These are phyloP conservation scores for Actinia equina DNA, from an alignment of 64 coral and sea anemone species.

Conservation along the genomic window DNA sequence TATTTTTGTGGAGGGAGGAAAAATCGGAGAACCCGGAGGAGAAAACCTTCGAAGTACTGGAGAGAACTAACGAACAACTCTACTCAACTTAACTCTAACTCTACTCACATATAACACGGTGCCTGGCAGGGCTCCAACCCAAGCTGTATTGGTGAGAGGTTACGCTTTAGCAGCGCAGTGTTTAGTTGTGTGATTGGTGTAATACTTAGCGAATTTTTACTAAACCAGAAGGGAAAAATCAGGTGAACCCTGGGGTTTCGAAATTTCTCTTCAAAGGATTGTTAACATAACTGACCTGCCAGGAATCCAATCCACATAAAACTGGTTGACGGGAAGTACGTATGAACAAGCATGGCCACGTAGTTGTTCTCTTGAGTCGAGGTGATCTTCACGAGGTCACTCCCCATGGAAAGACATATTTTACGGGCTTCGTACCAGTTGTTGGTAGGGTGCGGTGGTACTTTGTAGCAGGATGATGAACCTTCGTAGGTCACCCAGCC, in stretches of 20 bases:
- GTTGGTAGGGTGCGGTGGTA: not conserved
- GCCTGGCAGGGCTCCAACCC: no score
- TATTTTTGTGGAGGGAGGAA: no score
- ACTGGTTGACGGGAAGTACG: not conserved
- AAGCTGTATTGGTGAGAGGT: no score
- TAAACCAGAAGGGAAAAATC: not conserved
- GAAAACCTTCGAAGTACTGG: no score
- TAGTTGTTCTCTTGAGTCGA: not conserved
- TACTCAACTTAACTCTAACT: no score
- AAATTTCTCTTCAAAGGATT: not conserved
- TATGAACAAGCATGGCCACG: not conserved
- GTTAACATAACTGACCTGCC: not conserved
- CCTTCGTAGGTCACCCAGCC: not conserved
- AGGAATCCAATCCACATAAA: conserved; percentile 1
- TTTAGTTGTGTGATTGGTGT: not conserved
- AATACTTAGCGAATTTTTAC: not conserved
- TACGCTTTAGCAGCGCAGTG: no score
- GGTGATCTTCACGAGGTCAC: not conserved
- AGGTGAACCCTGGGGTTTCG: not conserved
- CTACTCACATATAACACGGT: no score
- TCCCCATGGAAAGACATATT: not conserved
- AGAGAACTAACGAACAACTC: no score
- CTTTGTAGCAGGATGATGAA: not conserved
- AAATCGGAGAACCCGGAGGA: no score
- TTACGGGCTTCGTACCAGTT: not conserved